These are phyloP conservation scores for Paramormyrops kingsleyae DNA, from an alignment of 2,113 vertebrate species.

Conservation along the genomic window DNA sequence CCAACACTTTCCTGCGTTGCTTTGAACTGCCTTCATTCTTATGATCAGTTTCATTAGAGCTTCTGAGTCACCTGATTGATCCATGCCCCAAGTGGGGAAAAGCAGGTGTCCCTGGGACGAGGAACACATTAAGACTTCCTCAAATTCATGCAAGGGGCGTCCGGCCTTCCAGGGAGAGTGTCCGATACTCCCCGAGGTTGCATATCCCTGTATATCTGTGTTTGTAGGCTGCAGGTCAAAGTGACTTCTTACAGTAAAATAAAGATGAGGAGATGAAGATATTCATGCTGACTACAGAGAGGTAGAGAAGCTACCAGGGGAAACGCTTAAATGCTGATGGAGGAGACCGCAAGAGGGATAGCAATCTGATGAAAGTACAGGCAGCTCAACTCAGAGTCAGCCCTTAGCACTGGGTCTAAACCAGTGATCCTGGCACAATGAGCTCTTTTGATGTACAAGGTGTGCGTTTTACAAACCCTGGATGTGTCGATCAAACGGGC, in stretches of 20 bases:
- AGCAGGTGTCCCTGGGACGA: background rate
- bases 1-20: background rate
- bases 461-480: background rate
- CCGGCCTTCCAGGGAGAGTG: background rate
- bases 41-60: background rate
- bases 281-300: conserved; percentile 50
- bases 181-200: background rate
- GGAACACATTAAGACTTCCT: background rate
- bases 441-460: background rate
- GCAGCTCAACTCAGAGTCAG: conserved; percentile 31
- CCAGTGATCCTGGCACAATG: background rate
- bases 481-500: background rate
- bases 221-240: background rate
- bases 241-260: background rate
- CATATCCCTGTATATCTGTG: background rate
- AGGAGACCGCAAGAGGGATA: conserved; percentile 64
- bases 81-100: background rate
- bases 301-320: conserved; percentile 24
- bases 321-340: conserved; percentile 52
- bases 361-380: conserved; percentile 48
- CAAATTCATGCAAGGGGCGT: background rate
- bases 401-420: conserved; percentile 9
- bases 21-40: background rate
- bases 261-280: conserved; percentile 37
- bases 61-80: background rate